Conservation (phyloP, 1,140 invertebrate species). For the Eupristina koningsbergeri region DNA sequence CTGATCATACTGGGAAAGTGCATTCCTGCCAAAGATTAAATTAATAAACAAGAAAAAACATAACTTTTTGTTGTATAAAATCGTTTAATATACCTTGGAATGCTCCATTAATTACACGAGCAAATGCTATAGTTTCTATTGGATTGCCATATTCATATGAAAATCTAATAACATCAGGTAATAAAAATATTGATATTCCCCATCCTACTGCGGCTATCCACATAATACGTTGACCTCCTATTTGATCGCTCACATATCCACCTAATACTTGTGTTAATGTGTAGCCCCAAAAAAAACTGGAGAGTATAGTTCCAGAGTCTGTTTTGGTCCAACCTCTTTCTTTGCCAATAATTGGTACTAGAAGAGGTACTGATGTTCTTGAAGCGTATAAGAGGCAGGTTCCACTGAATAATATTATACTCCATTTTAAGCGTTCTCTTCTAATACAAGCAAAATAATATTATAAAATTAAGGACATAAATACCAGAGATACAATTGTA, state of each 20-base stretch:
- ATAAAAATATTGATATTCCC: conserved; percentile 79
- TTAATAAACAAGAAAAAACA: conserved; percentile 25
- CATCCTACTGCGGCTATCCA: conserved; percentile 79
- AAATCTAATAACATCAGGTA: conserved; percentile 78
- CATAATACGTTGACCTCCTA: conserved; percentile 81
- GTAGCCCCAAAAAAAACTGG: conserved; percentile 86
- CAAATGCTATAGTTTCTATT: conserved; percentile 76
- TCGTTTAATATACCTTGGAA: conserved; percentile 76
- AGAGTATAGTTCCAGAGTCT: conserved; percentile 81
- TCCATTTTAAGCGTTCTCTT: conserved; percentile 76
- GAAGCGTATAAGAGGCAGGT: conserved; percentile 81
- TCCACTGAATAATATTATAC: conserved; percentile 77
- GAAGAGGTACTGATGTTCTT: conserved; percentile 80
- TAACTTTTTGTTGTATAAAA: neutral
- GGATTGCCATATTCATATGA: conserved; percentile 75
- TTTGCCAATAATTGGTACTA: conserved; percentile 78
- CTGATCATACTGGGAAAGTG: conserved; percentile 84
- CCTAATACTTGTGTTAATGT: conserved; percentile 82
- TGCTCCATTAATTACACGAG: conserved; percentile 79
- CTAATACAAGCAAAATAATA: conserved; percentile 57
- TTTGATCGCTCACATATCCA: conserved; percentile 80
- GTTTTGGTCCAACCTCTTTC: conserved; percentile 83
- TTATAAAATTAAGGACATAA: neutral
- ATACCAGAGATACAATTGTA: neutral
- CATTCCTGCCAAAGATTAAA: conserved; percentile 71